These are phyloP conservation scores for Callaeas wilsoni DNA, from an alignment of 2,113 vertebrate genomes.

Conservation along the genomic window DNA sequence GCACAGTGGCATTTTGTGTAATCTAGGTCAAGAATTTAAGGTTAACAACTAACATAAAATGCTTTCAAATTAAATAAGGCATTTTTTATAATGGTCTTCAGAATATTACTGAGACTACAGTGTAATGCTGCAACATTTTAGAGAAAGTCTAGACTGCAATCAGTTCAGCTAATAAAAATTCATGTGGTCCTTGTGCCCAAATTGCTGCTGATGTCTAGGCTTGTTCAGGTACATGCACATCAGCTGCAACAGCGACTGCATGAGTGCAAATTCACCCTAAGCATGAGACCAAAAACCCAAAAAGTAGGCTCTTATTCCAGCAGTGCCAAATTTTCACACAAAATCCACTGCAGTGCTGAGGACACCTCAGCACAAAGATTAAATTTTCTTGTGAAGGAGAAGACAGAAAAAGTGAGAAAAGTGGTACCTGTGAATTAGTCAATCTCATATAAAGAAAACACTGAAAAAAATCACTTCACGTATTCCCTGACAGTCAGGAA, in stretches of 20 bases:
- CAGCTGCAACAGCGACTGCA: background rate
- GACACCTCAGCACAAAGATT: too few relatives aligned
- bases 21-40: background rate
- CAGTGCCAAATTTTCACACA: background rate
- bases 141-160: background rate
- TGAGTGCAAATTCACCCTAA: background rate
- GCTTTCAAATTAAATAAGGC: background rate
- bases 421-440: background rate
- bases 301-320: background rate
- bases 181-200: background rate
- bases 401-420: background rate
- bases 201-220: background rate
- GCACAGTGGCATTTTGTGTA: background rate
- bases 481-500: background rate
- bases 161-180: background rate
- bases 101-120: background rate
- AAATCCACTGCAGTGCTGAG: background rate
- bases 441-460: background rate
- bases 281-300: background rate
- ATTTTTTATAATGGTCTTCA: background rate
- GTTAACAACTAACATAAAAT: background rate
- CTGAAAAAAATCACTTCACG: background rate
- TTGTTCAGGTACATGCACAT: background rate
- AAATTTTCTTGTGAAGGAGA: background rate
- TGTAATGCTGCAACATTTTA: background rate